Evolutionary conservation across 2,888 invertebrate species (phyloP), one percentile per base, ranked within the genome.

Genomic region (Prosopocoilus inquinatus): DNA sequence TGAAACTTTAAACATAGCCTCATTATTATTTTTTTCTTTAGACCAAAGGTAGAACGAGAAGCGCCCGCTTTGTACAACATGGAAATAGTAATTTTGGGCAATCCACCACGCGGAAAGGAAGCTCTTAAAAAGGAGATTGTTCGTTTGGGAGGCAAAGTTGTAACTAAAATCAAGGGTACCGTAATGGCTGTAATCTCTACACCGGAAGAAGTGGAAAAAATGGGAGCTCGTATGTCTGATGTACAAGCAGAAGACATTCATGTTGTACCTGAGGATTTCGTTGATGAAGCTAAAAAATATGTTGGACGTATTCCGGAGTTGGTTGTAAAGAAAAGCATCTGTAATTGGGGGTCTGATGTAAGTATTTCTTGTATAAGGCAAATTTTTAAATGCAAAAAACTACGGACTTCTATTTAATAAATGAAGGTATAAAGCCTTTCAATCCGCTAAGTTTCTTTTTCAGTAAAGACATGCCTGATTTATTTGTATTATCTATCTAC

Each of bases 291-390:
- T 12, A 78, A 83, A 50, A 77, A 81, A 16, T 83, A 87, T 63
- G 81, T 81, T 0, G 83, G 86, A 1, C 79, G 84, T 20, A 81
- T 86, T 39, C 76, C 90, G 2, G 81, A 84, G 56, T 78, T 88
- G 3, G 84, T 94, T 48, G 82, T 82, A 57, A 84, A 87, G 63
- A 86, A 89, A 72, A 87, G 85, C 59, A 86, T 95, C 62, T 89
- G 89, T 28, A 80, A 84, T 50, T 95, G 95, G 95, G 94, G 94
- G 7, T 49, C 57, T 11, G 90, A 94, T 74, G 88, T 89, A 78
- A 82, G 82, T 81, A 47, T 11, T 11, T 41, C 3, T 41, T 13
- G n/a, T n/a, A n/a, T n/a, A n/a, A n/a, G n/a, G n/a, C n/a, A n/a
- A n/a, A n/a, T n/a, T n/a, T n/a, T n/a, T n/a, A n/a, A n/a, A n/a